Conservation (phyloP, 1,140 invertebrate genomes). For the Nixonia krombeini region DNA sequence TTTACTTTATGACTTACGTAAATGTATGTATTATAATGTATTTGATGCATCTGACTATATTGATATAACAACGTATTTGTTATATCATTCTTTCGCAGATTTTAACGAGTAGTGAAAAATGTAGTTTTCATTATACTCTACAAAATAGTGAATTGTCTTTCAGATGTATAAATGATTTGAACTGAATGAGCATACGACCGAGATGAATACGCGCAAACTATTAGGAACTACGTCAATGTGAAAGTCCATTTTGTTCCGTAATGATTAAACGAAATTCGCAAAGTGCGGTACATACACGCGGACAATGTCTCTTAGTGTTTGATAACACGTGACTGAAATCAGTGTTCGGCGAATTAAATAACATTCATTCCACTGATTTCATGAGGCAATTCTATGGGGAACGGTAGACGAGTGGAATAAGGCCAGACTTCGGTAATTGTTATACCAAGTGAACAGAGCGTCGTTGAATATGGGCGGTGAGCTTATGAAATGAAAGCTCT, state of each 20-base stretch:
- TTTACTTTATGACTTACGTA: too few relatives aligned
- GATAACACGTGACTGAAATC: constrained; percentile 25
- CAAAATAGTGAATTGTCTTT: too few relatives aligned
- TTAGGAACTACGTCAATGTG: background rate
- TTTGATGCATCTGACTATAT: too few relatives aligned
- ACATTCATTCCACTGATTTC: constrained; percentile 28
- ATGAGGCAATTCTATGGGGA: constrained; percentile 16
- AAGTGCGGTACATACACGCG: constrained; percentile 7
- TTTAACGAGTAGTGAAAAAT: too few relatives aligned
- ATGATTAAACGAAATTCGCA: constrained; percentile 18
- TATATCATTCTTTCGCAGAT: too few relatives aligned
- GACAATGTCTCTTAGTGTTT: constrained; percentile 10
- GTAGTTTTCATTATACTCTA: too few relatives aligned
- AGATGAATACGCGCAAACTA: too few relatives aligned
- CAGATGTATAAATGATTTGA: too few relatives aligned
- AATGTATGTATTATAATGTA: too few relatives aligned
- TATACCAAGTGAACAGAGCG: constrained; percentile 32
- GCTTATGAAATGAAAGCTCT: constrained; percentile 31
- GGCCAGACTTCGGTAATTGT: constrained; percentile 35
- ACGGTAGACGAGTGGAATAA: constrained; percentile 11
- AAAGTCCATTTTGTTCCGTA: constrained; percentile 1
- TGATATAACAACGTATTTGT: too few relatives aligned
- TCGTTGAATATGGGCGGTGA: constrained; percentile 14
- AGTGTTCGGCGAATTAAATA: constrained; percentile 25
- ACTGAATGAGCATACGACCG: too few relatives aligned